Conservation (phyloP, 2,797 vertebrate species). For the Pampus argenteus region DNA sequence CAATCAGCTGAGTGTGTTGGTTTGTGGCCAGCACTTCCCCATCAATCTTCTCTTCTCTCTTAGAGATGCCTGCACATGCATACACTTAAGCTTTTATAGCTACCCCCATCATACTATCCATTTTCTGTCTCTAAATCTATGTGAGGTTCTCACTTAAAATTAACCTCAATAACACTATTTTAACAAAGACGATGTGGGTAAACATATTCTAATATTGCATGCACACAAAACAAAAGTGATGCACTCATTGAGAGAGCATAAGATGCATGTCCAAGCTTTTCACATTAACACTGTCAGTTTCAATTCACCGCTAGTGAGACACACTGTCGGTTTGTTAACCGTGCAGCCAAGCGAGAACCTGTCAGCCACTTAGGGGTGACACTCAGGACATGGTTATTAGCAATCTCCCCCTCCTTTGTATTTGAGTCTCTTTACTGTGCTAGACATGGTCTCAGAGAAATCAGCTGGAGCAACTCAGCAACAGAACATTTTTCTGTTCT, state of each 20-base stretch:
- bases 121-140: conserved; percentile 4
- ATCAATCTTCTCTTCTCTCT: conserved; percentile 32
- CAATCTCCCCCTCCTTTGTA: conserved; percentile 45
- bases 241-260: neutral
- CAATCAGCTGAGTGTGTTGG: conserved; percentile 73
- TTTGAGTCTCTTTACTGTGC: conserved; percentile 40
- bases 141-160: neutral
- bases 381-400: conserved; percentile 55
- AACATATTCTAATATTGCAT: neutral
- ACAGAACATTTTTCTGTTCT: too few species aligned
- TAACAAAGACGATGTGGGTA: too few species aligned
- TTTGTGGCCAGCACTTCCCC: conserved; percentile 43
- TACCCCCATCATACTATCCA: neutral
- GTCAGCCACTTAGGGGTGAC: conserved; percentile 49
- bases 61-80: conserved; percentile 37
- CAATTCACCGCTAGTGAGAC: conserved; percentile 47
- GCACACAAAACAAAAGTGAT: conserved; percentile 4
- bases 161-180: neutral
- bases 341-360: conserved; percentile 48
- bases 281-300: conserved; percentile 43
- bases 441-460: conserved; percentile 51
- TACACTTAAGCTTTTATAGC: conserved; percentile 30
- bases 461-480: conserved; percentile 37
- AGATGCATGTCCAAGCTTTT: conserved; percentile 3
- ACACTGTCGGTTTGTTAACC: conserved; percentile 51